Evolutionary conservation across 2,113 vertebrate genomes (phyloP), one percentile per base, ranked within the genome.

Genomic region (Chlamydotis undulata): DNA sequence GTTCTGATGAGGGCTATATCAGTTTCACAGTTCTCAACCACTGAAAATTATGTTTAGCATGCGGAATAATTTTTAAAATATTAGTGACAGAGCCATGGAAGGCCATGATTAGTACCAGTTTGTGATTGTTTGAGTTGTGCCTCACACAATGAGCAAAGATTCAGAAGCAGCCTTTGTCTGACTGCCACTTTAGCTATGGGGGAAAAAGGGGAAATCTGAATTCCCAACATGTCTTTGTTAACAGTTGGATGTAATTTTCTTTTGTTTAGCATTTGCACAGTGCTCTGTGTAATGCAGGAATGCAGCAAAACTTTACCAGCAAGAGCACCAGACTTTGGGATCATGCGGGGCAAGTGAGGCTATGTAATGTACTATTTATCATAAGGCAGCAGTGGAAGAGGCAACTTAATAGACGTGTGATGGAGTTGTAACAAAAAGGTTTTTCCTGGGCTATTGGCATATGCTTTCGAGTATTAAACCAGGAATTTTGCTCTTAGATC

Each of bases 241-340:
- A 77, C 69, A 84, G 86, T 88, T 95, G 77, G 83, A 87, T 82
- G 70, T 57, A 2, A 53, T 78, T 94, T 78, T 74, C 86, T 81
- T 90, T 94, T 95, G 90, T 91, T 92, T 45, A 89, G 83, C 16
- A 21, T 83, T 93, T 92, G 61, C 73, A 75, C 26, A 94, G 80
- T 18, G 22, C 41, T 92, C 69, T 83, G 6, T 81, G 47, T 78
- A 55, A 59, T n/a, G 55, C 2, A 94, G 67, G 71, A 85, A 70
- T 57, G 81, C 29, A 76, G 65, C 24, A 35, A 69, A 85, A 29
- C 39, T 91, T 83, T 86, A 55, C 67, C 59, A 90, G 59, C 31
- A 88, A 59, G 26, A 79, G 53, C 75, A 76, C 12, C 28, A 87
- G 74, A 31, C 16, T 74, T 77, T 4, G 71, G 35, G 61, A 84